Evolutionary conservation across 2,888 invertebrate genomes (phyloP).

Genomic region (Tetranychus truncatus): DNA sequence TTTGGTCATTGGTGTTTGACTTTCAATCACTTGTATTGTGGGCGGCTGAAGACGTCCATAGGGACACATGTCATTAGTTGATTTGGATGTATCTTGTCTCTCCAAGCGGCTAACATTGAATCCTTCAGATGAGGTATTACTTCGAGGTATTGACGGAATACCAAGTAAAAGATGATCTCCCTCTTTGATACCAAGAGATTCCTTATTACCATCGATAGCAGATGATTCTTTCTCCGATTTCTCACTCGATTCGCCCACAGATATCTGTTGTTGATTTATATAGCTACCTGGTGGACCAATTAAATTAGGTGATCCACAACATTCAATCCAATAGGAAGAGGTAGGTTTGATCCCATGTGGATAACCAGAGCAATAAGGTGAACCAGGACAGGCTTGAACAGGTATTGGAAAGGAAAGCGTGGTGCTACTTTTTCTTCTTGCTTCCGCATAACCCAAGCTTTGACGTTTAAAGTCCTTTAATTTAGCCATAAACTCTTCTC

Average conservation of each 20-base stretch:
- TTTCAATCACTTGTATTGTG: slow-evolving; percentile 15
- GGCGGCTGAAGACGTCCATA: slow-evolving; percentile 7
- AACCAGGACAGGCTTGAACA: slow-evolving; percentile 56
- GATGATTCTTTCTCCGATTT: neutral
- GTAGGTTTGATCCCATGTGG: slow-evolving; percentile 76
- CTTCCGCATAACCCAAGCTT: slow-evolving; percentile 82
- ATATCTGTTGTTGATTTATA: neutral
- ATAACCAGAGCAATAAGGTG: slow-evolving; percentile 54
- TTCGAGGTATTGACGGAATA: slow-evolving; percentile 11
- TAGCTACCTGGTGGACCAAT: slow-evolving; percentile 5
- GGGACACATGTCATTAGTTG: slow-evolving; percentile 18
- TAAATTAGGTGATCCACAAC: slow-evolving; percentile 40
- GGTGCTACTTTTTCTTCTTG: slow-evolving; percentile 75
- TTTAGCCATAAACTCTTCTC: slow-evolving; percentile 90
- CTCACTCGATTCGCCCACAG: neutral
- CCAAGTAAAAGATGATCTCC: neutral
- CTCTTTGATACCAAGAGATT: neutral
- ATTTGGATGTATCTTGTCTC: slow-evolving; percentile 21
- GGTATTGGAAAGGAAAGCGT: slow-evolving; percentile 82
- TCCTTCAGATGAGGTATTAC: slow-evolving; percentile 17
- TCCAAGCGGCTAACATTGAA: slow-evolving; percentile 16
- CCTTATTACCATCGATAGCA: neutral
- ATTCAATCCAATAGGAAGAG: slow-evolving; percentile 87
- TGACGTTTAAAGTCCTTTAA: slow-evolving; percentile 86
- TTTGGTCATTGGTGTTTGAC: slow-evolving; percentile 18